These are phyloP conservation scores for Sebastes oblongus DNA, from an alignment of 2,797 vertebrate genomes.

Conservation along the genomic window DNA sequence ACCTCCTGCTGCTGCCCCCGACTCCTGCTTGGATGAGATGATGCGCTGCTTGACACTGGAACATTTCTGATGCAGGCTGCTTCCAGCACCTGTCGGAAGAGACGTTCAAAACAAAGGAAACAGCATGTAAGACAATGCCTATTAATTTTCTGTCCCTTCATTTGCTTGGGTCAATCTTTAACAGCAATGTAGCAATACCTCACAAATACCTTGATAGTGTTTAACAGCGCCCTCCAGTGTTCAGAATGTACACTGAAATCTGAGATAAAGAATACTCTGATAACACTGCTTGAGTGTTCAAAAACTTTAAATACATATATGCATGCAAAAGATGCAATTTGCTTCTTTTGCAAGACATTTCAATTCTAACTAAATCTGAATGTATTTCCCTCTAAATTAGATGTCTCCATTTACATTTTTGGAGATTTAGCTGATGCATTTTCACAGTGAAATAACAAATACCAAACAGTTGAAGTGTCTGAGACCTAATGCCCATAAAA, in stretches of 20 bases:
- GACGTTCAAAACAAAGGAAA: constrained; percentile 29
- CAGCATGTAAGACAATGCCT: not conserved
- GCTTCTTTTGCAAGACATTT: not conserved
- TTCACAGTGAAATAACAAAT: constrained; percentile 1
- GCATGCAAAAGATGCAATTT: not conserved
- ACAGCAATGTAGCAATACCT: not conserved
- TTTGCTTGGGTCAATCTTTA: not conserved
- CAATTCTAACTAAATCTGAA: not conserved
- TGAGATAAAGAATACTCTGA: not conserved
- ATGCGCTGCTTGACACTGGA: constrained; percentile 99
- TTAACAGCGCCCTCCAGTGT: constrained; percentile 70
- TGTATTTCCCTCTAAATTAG: not conserved
- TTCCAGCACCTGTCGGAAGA: constrained; percentile 89
- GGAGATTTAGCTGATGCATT: not conserved
- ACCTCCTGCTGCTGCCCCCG: constrained; percentile 83
- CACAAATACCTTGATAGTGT: constrained; percentile 14
- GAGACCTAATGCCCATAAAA: not conserved
- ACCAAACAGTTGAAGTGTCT: constrained; percentile 4
- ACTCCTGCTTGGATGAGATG: constrained; percentile 98
- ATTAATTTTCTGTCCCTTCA: not conserved
- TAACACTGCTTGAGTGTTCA: not conserved
- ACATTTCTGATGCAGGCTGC: constrained; percentile 99
- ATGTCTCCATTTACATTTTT: not conserved
- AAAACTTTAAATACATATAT: not conserved
- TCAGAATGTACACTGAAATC: constrained; percentile 38